Base-by-base conservation (phyloP, 2,888 invertebrate species). In the Dexiosoma caninum region DNA sequence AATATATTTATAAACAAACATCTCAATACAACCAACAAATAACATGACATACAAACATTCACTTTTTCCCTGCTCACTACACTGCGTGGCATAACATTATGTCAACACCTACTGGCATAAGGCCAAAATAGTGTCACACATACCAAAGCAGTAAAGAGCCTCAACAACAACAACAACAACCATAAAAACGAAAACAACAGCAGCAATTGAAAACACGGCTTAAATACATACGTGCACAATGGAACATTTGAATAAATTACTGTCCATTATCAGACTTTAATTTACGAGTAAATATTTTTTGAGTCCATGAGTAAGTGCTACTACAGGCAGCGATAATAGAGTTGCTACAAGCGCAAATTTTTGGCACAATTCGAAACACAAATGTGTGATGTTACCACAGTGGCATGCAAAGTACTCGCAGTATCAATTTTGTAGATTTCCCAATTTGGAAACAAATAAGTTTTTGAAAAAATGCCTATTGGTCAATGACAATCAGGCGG, bases 31-130 rank as follows among this genome's bases (percentile, higher is more conserved):
- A 60, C 49, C 30, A 44, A 10, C 46, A 71, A 27, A 53, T 27
- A 19, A 37, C 16, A 27, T 23, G 27, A 40, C 42, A 44, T 21
- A 19, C 42, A 51, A 19, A 57, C 55, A 70, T 40, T 30, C 46
- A 19, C 40, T n/a, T 40, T n/a, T 23, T 21, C 4, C 53, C 40
- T 49, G 40, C 60, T 49, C 30, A n/a, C n/a, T n/a, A n/a, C n/a
- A n/a, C 60, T 40, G 12, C 53, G 32, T 53, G 6, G 27, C 3
- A 64, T 27, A 76, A 64, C 59, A 82, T 72, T 55, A 79, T 79
- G 72, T 76, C 78, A 82, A 79, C 82, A 82, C 71, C 82, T 75
- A 55, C 64, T 83, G 83, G 83, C 81, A 79, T 66, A 53, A 71
- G 81, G 82, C 83, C 83, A 84, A 75, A 60, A 79, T 62, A 72